Evolutionary conservation across 2,888 invertebrate species (phyloP), one percentile per base, ranked within the genome.

Genomic region (Conus canariensis): DNA sequence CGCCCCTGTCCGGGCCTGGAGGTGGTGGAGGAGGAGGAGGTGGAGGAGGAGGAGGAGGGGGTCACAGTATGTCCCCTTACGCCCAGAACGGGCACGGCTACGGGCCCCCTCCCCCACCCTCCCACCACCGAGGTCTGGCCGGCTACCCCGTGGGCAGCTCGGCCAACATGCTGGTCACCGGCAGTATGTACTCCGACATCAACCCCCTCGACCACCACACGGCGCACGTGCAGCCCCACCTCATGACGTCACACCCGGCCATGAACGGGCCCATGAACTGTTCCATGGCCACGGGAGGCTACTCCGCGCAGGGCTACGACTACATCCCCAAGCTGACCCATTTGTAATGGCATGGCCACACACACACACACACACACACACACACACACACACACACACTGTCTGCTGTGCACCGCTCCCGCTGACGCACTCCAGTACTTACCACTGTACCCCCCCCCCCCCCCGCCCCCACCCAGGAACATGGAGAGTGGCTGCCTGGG

Each of bases 281-380:
- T 90, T 93, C 94, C 45, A 93, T 94, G 25, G 93, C 94, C 7
- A 93, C 94, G 22, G 92, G 93, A 88, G 94, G 94, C 60, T 94
- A 94, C 91, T 91, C 92, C 89, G 94, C 94, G 89, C 94, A 93
- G 5, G 90, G 93, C 8, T 95, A 94, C 90, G 94, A 95, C 89
- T 95, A 95, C 92, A 94, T 95, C 92, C 95, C 95, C 88, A 95
- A 95, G 92, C 91, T 95, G 82, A 95, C 95, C n/a, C 95, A 94
- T 92, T 93, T 95, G 89, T 95, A 94, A 89, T 25, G 22, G 2
- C 45, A 45, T 45, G 45, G 45, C 45, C 45, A 30, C 45, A 45
- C 45, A 45, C 45, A 45, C 45, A 45, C 45, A 45, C 45, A 45
- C 45, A 45, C 45, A 30, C 30, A 30, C 30, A 30, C 30, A 2